A percentile compares a stretch with the other conserved stretches of the same genome.
phyloP scores from a whole-genome alignment of 2,113 vertebrate species.

The Cavia porcellus region DNA sequence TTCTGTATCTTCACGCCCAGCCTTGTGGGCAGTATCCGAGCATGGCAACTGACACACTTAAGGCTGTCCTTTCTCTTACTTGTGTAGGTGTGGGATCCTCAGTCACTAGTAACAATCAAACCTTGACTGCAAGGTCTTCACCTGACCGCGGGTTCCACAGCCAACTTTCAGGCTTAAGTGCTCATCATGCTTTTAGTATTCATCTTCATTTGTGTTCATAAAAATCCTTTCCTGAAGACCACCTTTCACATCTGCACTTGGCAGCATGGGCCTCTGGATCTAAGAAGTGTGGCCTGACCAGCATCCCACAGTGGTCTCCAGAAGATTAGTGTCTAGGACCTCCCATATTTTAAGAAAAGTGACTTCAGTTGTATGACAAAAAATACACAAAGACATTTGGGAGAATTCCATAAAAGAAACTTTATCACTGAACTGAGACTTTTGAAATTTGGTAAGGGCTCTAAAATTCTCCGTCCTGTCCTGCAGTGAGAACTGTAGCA shows the following conservation, averaged over 20 bases:
- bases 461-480: fast-evolving
- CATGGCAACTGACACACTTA: neutral
- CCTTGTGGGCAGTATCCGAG: neutral
- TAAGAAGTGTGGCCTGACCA: neutral
- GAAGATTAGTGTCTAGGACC: neutral
- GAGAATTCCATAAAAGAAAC: neutral
- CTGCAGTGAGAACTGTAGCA: neutral
- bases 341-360: neutral
- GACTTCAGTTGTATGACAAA: neutral
- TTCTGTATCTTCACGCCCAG: neutral
- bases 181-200: neutral
- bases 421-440: neutral
- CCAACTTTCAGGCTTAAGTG: neutral
- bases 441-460: neutral
- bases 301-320: neutral
- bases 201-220: neutral
- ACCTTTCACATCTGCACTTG: neutral
- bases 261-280: neutral
- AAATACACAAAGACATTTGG: neutral
- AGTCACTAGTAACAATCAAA: neutral
- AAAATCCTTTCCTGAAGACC: neutral
- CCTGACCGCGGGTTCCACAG: neutral
- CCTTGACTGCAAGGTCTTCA: neutral
- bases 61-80: neutral
- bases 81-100: fast-evolving